These are phyloP conservation scores for Dioctria rufipes DNA, from an alignment of 2,888 invertebrate species.

Conservation along the genomic window DNA sequence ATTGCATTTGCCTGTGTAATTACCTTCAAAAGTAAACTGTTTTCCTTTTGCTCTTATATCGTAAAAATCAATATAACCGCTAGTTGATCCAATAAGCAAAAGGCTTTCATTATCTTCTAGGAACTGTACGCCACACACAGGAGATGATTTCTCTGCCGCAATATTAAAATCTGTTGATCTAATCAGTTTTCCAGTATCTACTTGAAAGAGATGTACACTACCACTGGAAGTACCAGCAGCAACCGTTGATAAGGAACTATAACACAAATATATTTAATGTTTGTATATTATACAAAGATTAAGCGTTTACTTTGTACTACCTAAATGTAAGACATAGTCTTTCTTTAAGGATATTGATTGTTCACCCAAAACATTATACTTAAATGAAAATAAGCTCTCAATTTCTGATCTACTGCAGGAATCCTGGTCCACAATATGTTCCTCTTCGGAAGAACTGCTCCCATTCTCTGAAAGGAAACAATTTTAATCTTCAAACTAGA, in stretches of 20 bases:
- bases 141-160: neutral
- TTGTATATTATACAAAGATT: conserved; percentile 8
- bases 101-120: conserved; percentile 64
- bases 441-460: conserved; percentile 61
- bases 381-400: conserved; percentile 63
- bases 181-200: conserved; percentile 66
- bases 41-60: conserved; percentile 72
- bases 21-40: conserved; percentile 71
- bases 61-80: conserved; percentile 65
- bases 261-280: neutral
- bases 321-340: conserved; percentile 76
- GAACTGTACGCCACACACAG: conserved; percentile 66
- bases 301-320: conserved; percentile 73
- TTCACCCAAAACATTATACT: conserved; percentile 70
- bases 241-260: conserved; percentile 62
- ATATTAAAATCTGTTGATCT: conserved; percentile 40
- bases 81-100: conserved; percentile 65
- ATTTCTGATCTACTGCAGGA: conserved; percentile 65
- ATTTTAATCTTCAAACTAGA: too few relatives aligned
- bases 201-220: conserved; percentile 72
- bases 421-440: conserved; percentile 66
- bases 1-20: neutral
- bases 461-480: conserved; percentile 1
- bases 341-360: conserved; percentile 73
- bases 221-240: conserved; percentile 73